Percentiles rank a stretch among this genome's conserved stretches.
phyloP scores from a whole-genome alignment of 2,113 vertebrate genomes.

The Gallinago paraguaiae region DNA sequence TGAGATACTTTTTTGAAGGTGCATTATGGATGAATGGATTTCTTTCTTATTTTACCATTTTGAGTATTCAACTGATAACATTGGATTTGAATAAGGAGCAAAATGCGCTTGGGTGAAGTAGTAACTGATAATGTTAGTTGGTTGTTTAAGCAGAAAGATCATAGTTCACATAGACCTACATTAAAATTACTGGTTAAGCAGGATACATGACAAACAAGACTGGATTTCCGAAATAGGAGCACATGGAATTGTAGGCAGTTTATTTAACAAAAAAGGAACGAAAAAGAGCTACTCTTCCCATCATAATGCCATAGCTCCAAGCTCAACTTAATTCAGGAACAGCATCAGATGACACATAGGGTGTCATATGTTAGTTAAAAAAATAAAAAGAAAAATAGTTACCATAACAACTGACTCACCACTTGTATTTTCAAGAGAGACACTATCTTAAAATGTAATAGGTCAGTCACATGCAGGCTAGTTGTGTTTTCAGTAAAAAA shows the following conservation, averaged over 20 bases:
- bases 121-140: neutral
- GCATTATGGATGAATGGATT: neutral
- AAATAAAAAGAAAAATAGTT: conserved; percentile 34
- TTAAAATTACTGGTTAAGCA: neutral
- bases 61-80: neutral
- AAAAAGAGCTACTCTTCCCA: neutral
- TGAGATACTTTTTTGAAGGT: neutral
- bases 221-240: neutral
- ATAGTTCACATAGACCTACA: neutral
- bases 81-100: neutral
- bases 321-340: conserved; percentile 12
- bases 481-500: neutral
- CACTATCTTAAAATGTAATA: neutral
- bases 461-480: conserved; percentile 2
- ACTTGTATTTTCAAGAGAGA: neutral
- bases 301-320: neutral
- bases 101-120: neutral
- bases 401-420: conserved; percentile 62
- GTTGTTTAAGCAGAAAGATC: neutral
- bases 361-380: conserved; percentile 45
- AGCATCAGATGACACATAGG: conserved; percentile 50
- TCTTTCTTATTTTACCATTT: neutral
- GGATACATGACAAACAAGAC: neutral
- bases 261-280: neutral
- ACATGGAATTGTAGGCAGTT: neutral